These are phyloP conservation scores for Machimus atricapillus DNA, from an alignment of 2,888 invertebrate species.

Conservation along the genomic window DNA sequence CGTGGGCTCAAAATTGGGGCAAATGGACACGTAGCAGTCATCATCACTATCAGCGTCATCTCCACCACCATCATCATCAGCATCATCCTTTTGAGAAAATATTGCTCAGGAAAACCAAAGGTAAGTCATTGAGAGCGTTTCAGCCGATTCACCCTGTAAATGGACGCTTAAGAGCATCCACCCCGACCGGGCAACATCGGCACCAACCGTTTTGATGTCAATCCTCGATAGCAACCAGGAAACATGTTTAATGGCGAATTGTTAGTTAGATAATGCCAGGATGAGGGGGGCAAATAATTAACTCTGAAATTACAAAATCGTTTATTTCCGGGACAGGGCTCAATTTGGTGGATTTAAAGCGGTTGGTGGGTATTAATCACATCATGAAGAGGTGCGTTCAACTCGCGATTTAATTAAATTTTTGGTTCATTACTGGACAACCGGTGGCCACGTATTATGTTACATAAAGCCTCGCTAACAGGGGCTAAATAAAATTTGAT, in stretches of 20 bases:
- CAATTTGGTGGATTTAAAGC: not conserved
- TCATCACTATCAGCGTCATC: not conserved
- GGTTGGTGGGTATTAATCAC: not conserved
- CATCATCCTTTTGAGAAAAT: conserved; percentile 1
- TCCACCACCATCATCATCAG: not conserved
- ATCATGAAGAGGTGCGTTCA: not conserved
- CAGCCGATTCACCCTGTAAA: not conserved
- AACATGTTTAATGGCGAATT: not conserved
- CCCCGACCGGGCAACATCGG: not conserved
- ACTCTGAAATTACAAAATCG: not conserved
- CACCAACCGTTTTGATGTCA: not conserved
- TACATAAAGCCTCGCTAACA: not conserved
- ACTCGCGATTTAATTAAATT: not conserved
- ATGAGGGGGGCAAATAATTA: not conserved
- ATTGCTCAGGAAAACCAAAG: conserved; percentile 18
- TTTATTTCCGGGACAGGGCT: not conserved
- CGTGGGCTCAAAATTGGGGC: not conserved
- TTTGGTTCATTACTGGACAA: not conserved
- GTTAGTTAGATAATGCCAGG: not conserved
- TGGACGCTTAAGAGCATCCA: not conserved
- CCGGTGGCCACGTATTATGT: not conserved
- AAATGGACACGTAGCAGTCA: conserved; percentile 15
- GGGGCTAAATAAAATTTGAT: not conserved
- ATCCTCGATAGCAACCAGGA: not conserved
- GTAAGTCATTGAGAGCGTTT: conserved; percentile 12